Evolutionary conservation across 2,888 invertebrate species (phyloP), one percentile per base, ranked within the genome.

Genomic region (Aplocera efformata): DNA sequence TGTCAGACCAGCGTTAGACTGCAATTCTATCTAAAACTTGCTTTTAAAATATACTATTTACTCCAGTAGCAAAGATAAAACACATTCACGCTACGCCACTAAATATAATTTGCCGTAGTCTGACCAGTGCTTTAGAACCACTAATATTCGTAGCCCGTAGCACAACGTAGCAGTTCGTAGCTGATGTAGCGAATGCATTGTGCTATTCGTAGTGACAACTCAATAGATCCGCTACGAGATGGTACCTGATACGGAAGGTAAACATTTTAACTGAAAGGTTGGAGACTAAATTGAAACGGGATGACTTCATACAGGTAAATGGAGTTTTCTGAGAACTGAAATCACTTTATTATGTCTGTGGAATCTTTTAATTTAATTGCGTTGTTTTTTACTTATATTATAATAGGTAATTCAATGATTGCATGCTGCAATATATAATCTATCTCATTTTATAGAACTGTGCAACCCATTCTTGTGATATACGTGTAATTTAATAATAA

Each of bases 101-200:
- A 17, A 17, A 5, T 5, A 17, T 3, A 17, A 3, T 3, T 17
- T 17, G n/a, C n/a, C 13, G 13, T 17, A 17, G 13, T 5, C 13
- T 5, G 13, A 17, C 13, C 5, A 17, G 13, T 17, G 3, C 13
- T 17, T 17, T 27, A 22, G 4, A 7, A 8, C 10, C 22, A 8
- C 9, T 21, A 22, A 37, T 21, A 25, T 40, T 36, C 35, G 49
- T 45, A 41, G 40, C 27, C 32, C 38, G 45, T 46, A 48, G 42
- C 36, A 10, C 21, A 24, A 9, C 21, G 31, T 31, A 35, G 34
- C 34, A 27, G 23, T 34, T 10, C 54, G 52, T 41, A 53, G 47
- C 46, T 43, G 49, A 53, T 45, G 53, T 52, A 53, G 54, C 50
- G 37, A 55, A 47, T 52, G 47, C 44, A 50, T 46, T 52, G 42